Evolutionary conservation across 2,113 vertebrate genomes (phyloP).

Genomic region (Chunga burmeisteri): DNA sequence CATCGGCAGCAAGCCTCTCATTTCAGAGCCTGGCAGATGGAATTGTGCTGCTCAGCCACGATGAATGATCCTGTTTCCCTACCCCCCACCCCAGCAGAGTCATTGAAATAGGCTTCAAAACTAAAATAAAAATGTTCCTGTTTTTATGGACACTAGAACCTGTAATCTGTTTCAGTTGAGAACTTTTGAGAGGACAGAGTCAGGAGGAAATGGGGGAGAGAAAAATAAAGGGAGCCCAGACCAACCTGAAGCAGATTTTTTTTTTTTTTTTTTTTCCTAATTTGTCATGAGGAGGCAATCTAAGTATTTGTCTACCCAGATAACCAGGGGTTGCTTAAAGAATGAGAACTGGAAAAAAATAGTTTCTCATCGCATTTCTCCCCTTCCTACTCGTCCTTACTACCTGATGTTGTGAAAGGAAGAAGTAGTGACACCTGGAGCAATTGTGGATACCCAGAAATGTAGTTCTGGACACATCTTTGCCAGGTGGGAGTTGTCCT

Average conservation of each 20-base stretch:
- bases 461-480: background rate
- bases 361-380: background rate
- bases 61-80: conserved; percentile 70
- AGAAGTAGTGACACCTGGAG: background rate
- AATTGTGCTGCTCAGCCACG: conserved; percentile 75
- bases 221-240: background rate
- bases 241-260: conserved; percentile 45
- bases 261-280: background rate
- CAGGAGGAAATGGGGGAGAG: background rate
- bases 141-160: conserved; percentile 74
- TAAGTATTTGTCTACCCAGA: background rate
- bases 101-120: conserved; percentile 80
- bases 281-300: conserved; percentile 42
- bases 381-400: background rate
- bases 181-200: background rate
- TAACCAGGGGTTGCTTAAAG: background rate
- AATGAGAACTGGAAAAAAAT: background rate
- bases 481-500: background rate
- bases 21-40: conserved; percentile 81
- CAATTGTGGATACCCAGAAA: background rate
- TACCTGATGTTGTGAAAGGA: background rate
- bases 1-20: conserved; percentile 84
- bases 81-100: background rate
- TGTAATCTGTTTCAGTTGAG: conserved; percentile 78
- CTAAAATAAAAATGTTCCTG: conserved; percentile 80